Base-by-base conservation (phyloP, 2,888 invertebrate species). In the Nebria brevicollis region DNA sequence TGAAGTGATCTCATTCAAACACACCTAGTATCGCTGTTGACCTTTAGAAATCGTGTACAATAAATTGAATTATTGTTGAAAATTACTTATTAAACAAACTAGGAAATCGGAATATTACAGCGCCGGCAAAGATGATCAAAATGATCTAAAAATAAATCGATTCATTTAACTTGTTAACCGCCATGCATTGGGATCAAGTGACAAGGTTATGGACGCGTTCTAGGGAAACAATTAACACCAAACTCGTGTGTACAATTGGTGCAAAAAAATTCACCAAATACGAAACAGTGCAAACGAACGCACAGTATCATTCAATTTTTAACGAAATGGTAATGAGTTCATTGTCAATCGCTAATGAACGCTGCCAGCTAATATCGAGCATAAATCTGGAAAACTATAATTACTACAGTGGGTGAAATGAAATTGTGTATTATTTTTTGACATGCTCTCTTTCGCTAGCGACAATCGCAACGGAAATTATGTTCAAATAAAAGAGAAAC, bases 141-240 rank as follows among this genome's bases (percentile, higher is more conserved):
- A 54, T 54, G 8, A 54, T 20, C 70, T 70, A 70, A 70, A 70
- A 70, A 70, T 70, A 70, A 70, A 70, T 70, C 70, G 70, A 70
- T 26, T 15, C 70, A 70, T 26, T 26, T 70, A 34, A 70, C 70
- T 70, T 34, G 70, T 70, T 70, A 70, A 70, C 70, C 25, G 70
- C 15, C n/a, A 26, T 70, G 26, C 15, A 70, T 70, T 70, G 70
- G 70, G 70, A 70, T 70, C 70, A 70, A 70, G 70, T 70, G 70
- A 70, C 70, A 70, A 70, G 70, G 70, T 70, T 70, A 70, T 54
- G 4, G 54, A 54, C 70, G 70, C 70, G 34, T 70, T 70, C 70
- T 13, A 8, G 70, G 25, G 7, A 25, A 26, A 70, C 20, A 70
- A 70, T 70, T 70, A 70, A 70, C 70, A 70, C 70, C 70, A 13